These are phyloP conservation scores for Ostrea denselamellosa DNA, from an alignment of 1,140 invertebrate genomes.

Conservation along the genomic window DNA sequence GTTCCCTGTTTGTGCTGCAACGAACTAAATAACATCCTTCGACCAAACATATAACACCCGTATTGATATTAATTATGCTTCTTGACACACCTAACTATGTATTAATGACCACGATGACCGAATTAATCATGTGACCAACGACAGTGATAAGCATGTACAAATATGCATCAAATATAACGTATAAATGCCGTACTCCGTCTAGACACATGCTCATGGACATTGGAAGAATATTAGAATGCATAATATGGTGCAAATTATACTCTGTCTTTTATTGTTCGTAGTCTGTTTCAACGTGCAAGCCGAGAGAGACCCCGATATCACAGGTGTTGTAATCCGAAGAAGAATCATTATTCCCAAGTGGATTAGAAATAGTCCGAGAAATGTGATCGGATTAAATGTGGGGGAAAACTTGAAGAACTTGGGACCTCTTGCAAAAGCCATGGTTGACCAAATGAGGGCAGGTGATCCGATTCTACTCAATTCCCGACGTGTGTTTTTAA, in stretches of 20 bases:
- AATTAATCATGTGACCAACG: slow-evolving; percentile 13
- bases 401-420: neutral
- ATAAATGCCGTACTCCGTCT: neutral
- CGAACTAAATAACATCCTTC: neutral
- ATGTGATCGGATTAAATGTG: neutral
- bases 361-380: neutral
- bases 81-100: neutral
- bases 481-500: neutral
- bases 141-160: neutral
- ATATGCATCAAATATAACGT: neutral
- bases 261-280: neutral
- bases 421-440: neutral
- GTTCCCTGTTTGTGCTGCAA: neutral
- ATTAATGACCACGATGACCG: neutral
- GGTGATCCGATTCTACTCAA: neutral
- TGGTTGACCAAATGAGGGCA: neutral
- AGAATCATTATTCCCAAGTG: neutral
- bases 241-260: neutral
- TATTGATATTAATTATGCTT: slow-evolving; percentile 4
- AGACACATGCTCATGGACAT: neutral
- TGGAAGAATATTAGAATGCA: neutral
- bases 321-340: neutral
- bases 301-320: neutral
- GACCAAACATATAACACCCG: neutral
- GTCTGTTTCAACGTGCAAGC: neutral